Evolutionary conservation across 2,797 vertebrate genomes (phyloP).

Genomic region (Xenops minutus): DNA sequence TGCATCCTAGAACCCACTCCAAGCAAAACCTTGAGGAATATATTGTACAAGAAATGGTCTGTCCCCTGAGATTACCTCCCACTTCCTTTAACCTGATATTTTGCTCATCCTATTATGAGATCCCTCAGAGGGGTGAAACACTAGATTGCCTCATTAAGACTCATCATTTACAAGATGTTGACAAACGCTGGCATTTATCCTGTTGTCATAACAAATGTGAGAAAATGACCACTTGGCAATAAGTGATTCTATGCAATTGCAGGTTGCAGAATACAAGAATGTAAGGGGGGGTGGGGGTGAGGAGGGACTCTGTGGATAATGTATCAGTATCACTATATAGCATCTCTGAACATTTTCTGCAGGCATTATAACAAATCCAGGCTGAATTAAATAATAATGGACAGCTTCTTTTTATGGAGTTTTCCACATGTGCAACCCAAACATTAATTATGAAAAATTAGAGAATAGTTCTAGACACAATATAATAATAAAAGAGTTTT

Average conservation of each 20-base stretch:
- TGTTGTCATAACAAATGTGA: conserved; percentile 81
- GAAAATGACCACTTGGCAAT: conserved; percentile 81
- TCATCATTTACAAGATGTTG: conserved; percentile 84
- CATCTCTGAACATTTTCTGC: conserved; percentile 1
- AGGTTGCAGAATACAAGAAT: conserved; percentile 38
- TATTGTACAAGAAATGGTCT: conserved; percentile 66
- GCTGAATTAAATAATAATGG: conserved; percentile 1
- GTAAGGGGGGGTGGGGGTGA: background rate
- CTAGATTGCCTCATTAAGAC: conserved; percentile 81
- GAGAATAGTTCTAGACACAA: background rate
- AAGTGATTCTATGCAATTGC: conserved; percentile 61
- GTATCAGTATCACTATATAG: background rate
- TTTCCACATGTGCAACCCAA: background rate
- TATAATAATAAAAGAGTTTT: background rate
- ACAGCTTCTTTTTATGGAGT: conserved; percentile 1
- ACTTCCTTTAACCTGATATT: conserved; percentile 77
- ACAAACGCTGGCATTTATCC: conserved; percentile 82
- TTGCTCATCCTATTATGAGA: conserved; percentile 77
- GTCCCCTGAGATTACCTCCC: conserved; percentile 70
- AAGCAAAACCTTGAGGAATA: conserved; percentile 76
- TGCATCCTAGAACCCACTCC: conserved; percentile 74
- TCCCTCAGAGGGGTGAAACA: conserved; percentile 77
- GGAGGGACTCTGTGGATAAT: conserved; percentile 14
- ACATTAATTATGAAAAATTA: conserved; percentile 20
- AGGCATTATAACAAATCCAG: conserved; percentile 14